phyloP scores from a whole-genome alignment of 1,140 invertebrate genomes.

The Diachasmimorpha longicaudata region DNA sequence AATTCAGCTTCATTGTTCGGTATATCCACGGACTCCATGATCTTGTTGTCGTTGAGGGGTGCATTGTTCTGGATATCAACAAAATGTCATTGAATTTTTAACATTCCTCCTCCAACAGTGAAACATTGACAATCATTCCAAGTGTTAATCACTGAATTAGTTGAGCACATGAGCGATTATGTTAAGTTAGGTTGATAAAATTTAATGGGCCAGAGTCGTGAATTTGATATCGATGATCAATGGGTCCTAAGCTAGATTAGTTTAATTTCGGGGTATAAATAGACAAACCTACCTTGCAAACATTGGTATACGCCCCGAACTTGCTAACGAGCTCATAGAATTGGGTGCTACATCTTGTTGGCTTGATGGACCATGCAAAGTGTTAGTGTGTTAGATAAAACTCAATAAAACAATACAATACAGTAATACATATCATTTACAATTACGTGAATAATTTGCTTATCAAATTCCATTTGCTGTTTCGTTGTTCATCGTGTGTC shows the following conservation, averaged over 20 bases:
- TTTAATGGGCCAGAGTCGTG: not conserved
- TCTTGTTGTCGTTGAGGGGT: constrained; percentile 54
- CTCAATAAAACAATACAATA: constrained; percentile 16
- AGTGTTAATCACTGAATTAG: not conserved
- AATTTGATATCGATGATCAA: not conserved
- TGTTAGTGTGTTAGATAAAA: constrained; percentile 51
- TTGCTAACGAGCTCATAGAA: constrained; percentile 56
- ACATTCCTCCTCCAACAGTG: not conserved
- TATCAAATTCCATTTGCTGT: not conserved
- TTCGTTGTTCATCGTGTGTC: not conserved
- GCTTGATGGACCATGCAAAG: constrained; percentile 55
- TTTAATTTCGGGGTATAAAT: constrained; percentile 24
- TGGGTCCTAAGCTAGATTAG: not conserved
- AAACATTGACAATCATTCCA: not conserved
- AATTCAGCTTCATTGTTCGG: constrained; percentile 67
- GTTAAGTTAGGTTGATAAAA: not conserved
- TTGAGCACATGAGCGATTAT: not conserved
- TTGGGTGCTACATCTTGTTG: constrained; percentile 53
- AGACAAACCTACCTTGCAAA: constrained; percentile 41
- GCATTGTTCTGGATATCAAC: constrained; percentile 45
- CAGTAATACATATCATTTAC: constrained; percentile 9
- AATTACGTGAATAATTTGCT: constrained; percentile 17
- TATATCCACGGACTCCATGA: constrained; percentile 49
- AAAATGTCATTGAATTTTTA: constrained; percentile 3
- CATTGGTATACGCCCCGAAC: constrained; percentile 47